Base-by-base conservation (phyloP, 2,797 vertebrate species). In the Xiphorhynchus erythropygius region DNA sequence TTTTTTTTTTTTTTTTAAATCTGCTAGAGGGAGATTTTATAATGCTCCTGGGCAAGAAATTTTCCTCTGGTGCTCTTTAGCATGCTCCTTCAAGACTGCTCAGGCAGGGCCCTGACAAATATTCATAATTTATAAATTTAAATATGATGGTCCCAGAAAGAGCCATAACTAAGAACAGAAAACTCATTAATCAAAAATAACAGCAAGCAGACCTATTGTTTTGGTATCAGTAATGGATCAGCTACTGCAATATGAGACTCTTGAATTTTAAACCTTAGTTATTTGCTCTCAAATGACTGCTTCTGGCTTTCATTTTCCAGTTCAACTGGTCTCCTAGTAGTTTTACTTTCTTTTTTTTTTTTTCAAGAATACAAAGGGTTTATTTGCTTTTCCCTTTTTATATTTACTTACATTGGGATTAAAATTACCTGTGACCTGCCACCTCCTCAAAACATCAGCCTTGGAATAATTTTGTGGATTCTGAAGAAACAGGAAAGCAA, bases 351-450 rank as follows among this genome's bases (percentile, higher is more conserved):
- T 44, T 77, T 49, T 28, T 52, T 52, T 52, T 52, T 52, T 28
- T 75, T 49, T 39, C 33, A 78, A 81, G 57, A 63, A 87, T 91
- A 75, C 18, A 69, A 74, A 83, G 3, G 1, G 18, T 60, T 95
- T 69, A n/a, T 90, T 95, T 91, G 11, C 6, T 87, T 95, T 92
- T 49, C 5, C 7, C 2, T 82, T 91, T 90, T 81, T 79, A 19
- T 67, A 23, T 91, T 92, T 89, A 53, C 28, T 44, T 83, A 37
- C 9, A n/a, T 73, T 65, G 17, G 39, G 64, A 88, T 88, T 91
- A 96, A 89, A 95, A 91, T 91, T 81, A 79, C 80, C 39, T 90
- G 47, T 81, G 91, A 78, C 80, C 80, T 65, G 14, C 50, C 39
- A 52, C 18, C 55, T 89, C 27, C 21, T 10, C 33, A 56, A 44